A percentile compares a stretch with the other conserved stretches of the same genome.
Conservation (phyloP, 1,140 invertebrate species). For the Potamilus streckersoni region DNA sequence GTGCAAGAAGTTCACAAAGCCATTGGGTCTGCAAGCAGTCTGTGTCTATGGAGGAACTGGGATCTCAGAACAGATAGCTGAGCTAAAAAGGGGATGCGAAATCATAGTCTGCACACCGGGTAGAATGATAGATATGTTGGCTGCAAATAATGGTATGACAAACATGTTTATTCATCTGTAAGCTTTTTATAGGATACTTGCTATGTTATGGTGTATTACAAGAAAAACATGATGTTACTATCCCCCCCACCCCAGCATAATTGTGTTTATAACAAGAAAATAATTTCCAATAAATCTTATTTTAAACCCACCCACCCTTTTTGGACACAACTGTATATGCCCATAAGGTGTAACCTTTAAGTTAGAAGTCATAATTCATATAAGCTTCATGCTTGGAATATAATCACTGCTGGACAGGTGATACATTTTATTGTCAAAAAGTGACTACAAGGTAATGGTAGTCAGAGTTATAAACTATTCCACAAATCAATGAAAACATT, state of each 20-base stretch:
- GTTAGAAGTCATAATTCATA: neutral
- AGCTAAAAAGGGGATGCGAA: conserved; percentile 96
- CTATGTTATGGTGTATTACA: too few relatives aligned
- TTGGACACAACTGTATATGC: too few relatives aligned
- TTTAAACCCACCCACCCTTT: neutral
- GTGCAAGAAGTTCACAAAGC: conserved; percentile 95
- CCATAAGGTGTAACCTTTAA: neutral
- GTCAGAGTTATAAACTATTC: too few relatives aligned
- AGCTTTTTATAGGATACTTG: too few relatives aligned
- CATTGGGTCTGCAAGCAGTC: conserved; percentile 86
- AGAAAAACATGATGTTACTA: neutral
- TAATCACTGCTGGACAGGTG: too few relatives aligned
- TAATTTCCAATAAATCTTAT: neutral
- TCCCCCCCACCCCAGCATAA: neutral
- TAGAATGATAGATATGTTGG: conserved; percentile 99
- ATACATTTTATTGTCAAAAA: too few relatives aligned
- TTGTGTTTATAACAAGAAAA: neutral
- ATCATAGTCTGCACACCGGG: conserved; percentile 99
- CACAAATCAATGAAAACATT: too few relatives aligned
- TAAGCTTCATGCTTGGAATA: too few relatives aligned
- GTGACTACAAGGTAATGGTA: too few relatives aligned
- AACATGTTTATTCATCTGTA: conserved; percentile 22
- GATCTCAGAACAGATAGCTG: conserved; percentile 97
- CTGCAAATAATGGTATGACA: conserved; percentile 88
- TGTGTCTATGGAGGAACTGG: conserved; percentile 99